A percentile compares a stretch with the other conserved stretches of the same genome.
Evolutionary conservation across 2,888 invertebrate species (phyloP).

Genomic region (Eueremaeus valkanovi): DNA sequence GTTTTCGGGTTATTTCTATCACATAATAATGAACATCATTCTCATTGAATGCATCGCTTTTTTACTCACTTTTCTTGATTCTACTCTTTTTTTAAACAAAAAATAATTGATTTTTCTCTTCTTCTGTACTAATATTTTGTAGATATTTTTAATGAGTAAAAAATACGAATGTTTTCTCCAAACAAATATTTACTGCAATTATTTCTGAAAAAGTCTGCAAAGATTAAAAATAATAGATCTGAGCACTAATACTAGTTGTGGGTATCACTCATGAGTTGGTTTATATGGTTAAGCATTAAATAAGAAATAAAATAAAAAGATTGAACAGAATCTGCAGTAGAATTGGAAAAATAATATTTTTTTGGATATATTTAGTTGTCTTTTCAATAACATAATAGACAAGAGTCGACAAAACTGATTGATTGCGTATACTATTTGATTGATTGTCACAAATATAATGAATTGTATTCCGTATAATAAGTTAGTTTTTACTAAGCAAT

Average conservation of each 20-base stretch:
- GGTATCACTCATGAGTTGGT: background rate
- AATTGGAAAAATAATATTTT: background rate
- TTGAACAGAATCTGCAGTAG: background rate
- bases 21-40: background rate
- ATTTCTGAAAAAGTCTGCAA: background rate
- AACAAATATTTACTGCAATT: background rate
- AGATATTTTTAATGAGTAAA: no score
- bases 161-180: background rate
- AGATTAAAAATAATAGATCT: background rate
- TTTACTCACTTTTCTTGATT: no score
- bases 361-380: background rate
- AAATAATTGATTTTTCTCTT: no score
- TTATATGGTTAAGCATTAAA: background rate
- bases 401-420: background rate
- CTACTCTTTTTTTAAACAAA: no score
- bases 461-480: background rate
- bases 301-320: background rate
- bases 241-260: background rate
- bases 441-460: background rate
- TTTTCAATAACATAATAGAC: background rate
- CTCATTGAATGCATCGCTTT: no score
- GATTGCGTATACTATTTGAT: conserved; percentile 6
- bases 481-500: no score
- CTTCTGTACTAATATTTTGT: no score
- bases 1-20: no score